Base-by-base conservation (phyloP, 2,888 invertebrate genomes). In the Lasioglossum villosulum region DNA sequence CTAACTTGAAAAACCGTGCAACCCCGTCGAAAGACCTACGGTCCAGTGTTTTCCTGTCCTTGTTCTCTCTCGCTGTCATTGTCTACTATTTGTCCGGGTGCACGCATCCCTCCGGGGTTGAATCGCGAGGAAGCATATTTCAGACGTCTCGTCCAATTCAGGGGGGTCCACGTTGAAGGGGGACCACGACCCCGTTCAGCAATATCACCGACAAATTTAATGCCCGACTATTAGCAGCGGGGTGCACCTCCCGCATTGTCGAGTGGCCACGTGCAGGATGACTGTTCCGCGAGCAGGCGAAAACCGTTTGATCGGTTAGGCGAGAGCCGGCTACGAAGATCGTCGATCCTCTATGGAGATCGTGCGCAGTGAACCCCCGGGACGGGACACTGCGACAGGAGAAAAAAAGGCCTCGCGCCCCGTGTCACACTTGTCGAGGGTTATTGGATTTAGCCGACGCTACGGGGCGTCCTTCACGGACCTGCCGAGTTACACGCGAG, bases 131-230 rank as follows among this genome's bases (percentile, higher is more conserved):
- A 76, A 84, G 89, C 86, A 90, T 90, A 90, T 89, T 90, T 88
- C 86, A 86, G 79, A 72, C 88, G 83, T 88, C 86, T 23, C 80
- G 78, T 83, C 75, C 86, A 86, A 89, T 89, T 89, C 82, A 87
- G 70, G 27, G 37, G 56, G 27, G 34, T 45, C 81, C 63, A 75
- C 71, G 12, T 23, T 10, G 71, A 74, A 80, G 80, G 88, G 84
- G 63, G 68, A 72, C n/a, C 72, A n/a, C 70, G 88, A 88, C 92
- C 93, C 92, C 90, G 84, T 83, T 88, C 75, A 88, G 92, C 92
- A 94, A 94, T 94, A 94, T 94, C 93, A 93, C 94, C 93, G 94
- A 94, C 94, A 94, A 94, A 94, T 94, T 95, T 94, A 94, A 95
- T 95, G 93, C 92, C 88, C 90, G 91, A 91, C 94, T 95, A 95